Conservation (phyloP, 1,140 invertebrate species). For the Melipona quadrifasciata region DNA sequence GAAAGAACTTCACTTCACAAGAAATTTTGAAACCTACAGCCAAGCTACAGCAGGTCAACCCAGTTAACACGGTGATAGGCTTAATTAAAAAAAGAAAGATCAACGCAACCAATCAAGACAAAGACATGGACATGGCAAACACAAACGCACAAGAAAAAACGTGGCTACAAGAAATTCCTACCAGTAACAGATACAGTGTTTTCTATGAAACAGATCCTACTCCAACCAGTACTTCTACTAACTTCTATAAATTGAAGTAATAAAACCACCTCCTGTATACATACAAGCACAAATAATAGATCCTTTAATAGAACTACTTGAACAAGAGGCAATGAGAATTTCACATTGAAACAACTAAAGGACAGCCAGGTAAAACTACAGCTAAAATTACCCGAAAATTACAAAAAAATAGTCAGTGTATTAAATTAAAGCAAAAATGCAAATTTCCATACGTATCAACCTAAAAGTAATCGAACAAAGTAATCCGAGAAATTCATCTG, state of each 20-base stretch:
- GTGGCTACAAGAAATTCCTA: neutral
- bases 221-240: neutral
- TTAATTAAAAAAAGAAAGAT: neutral
- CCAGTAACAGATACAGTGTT: neutral
- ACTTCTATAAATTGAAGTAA: neutral
- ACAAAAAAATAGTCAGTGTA: neutral
- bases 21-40: neutral
- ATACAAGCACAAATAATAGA: neutral
- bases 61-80: neutral
- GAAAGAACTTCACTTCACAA: neutral
- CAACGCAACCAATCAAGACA: neutral
- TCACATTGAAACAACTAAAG: neutral
- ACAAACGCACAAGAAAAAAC: neutral
- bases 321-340: neutral
- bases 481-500: neutral
- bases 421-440: neutral
- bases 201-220: neutral
- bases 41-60: neutral
- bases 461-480: neutral
- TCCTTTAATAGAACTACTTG: neutral
- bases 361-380: neutral
- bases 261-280: neutral
- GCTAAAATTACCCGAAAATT: neutral
- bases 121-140: neutral
- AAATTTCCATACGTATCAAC: neutral